Evolutionary conservation across 2,113 vertebrate genomes (phyloP).

Genomic region (Phyllostomus discolor): DNA sequence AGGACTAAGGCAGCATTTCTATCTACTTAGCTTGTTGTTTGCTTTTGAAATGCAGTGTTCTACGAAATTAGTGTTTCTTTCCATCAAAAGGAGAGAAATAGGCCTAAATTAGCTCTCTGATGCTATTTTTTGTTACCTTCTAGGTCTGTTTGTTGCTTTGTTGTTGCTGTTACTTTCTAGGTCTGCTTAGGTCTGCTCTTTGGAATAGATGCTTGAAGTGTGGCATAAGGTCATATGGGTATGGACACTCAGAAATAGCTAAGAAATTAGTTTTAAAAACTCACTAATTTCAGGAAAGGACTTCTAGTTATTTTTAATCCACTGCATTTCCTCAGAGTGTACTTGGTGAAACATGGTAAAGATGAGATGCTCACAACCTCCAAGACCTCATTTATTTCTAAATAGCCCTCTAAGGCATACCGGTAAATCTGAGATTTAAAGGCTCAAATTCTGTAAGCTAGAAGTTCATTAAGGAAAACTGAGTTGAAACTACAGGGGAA

Average conservation of each 20-base stretch:
- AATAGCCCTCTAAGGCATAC: neutral
- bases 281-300: neutral
- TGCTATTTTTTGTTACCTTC: neutral
- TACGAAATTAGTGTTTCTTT: neutral
- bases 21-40: neutral
- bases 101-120: neutral
- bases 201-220: neutral
- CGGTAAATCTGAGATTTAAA: slow-evolving; percentile 12
- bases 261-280: slow-evolving; percentile 1
- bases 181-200: neutral
- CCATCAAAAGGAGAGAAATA: neutral
- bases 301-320: neutral
- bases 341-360: slow-evolving; percentile 30
- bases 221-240: neutral
- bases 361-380: neutral
- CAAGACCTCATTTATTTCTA: slow-evolving; percentile 8
- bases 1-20: neutral
- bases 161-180: neutral
- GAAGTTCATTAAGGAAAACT: slow-evolving; percentile 48
- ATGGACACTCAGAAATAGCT: neutral
- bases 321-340: neutral
- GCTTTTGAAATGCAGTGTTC: neutral
- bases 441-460: slow-evolving; percentile 15
- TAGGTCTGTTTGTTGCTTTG: neutral
- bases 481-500: slow-evolving; percentile 50